Evolutionary conservation across 2,797 vertebrate species (phyloP), one percentile per base, ranked within the genome.

Genomic region (Syngnathus rostellatus): DNA sequence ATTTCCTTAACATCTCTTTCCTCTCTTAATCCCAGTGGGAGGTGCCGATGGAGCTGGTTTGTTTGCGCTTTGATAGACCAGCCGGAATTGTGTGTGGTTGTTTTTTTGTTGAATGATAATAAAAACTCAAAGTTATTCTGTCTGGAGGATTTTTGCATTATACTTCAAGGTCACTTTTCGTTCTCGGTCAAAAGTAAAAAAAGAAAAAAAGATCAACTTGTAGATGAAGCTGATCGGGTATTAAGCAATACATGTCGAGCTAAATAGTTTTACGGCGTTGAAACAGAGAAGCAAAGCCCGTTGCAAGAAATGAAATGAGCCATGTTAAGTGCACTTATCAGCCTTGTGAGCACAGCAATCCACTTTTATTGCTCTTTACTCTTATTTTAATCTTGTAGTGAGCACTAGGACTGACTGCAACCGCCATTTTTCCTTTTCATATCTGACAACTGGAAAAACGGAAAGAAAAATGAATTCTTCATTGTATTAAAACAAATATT

Each of bases 1-100:
- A 64, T 67, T 53, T 64, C 57, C 54, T 74, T 68, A 78, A 68
- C 76, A 64, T 70, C 70, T 65, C 55, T 38, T 57, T 57, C 55
- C 45, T 40, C 43, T 41, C 46, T 66, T 59, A 70, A 72, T 78
- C 73, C 67, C 1, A 0, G 59, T 65, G 68, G 21, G 2, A 68
- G 74, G 77, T 72, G 75, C 70, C 68, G 70, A 68, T 62, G 57
- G 73, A 71, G 67, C 71, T 62, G 61, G 51, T 72, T 62, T 63
- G 51, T 72, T 46, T 17, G 16, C 39, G 61, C 48, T 1, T 50
- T 41, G 70, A 77, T 62, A 63, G 68, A 78, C 54, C 67, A 48
- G 40, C 64, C 53, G 74, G 68, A 41, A 48, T 65, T 68, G 55
- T 57, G 37, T 50, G 7, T 12, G 25, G 12, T 54, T 54, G 4